phyloP scores from a whole-genome alignment of 2,888 invertebrate genomes.

The Acanthococcus lagerstroemiae region DNA sequence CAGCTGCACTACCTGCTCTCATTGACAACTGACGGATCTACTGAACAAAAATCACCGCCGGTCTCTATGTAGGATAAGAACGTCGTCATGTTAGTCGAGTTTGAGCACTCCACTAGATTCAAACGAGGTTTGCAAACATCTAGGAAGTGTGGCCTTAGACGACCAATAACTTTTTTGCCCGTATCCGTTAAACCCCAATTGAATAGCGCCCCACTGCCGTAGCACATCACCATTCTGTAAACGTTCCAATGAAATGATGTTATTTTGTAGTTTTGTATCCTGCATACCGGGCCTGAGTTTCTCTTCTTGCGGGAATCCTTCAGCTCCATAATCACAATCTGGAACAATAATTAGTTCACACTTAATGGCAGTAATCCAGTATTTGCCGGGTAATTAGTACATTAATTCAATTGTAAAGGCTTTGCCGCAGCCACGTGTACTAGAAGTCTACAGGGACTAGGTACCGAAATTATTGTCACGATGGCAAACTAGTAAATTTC shows the following conservation, averaged over 20 bases:
- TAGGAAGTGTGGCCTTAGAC: constrained; percentile 89
- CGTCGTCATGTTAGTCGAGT: too few relatives aligned
- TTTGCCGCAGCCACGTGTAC: too few relatives aligned
- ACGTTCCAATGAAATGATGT: constrained; percentile 39
- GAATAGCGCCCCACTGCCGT: constrained; percentile 76
- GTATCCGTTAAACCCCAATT: constrained; percentile 83
- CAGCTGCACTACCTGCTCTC: constrained; percentile 9
- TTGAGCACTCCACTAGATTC: too few relatives aligned
- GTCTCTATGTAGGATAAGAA: constrained; percentile 63
- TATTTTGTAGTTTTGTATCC: neutral
- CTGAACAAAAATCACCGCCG: constrained; percentile 56
- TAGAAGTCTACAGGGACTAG: too few relatives aligned
- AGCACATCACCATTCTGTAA: constrained; percentile 66
- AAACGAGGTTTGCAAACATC: constrained; percentile 71
- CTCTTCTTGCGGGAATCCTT: neutral
- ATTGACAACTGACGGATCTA: neutral
- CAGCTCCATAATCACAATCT: constrained; percentile 12
- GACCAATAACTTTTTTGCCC: constrained; percentile 85
- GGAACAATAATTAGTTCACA: too few relatives aligned
- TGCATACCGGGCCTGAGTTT: neutral
- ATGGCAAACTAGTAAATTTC: too few relatives aligned
- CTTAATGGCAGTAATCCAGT: too few relatives aligned
- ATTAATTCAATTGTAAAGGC: too few relatives aligned
- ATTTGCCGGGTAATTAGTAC: too few relatives aligned
- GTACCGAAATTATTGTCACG: too few relatives aligned